Percentiles rank a stretch among this genome's conserved stretches.
Evolutionary conservation across 1,140 invertebrate genomes (phyloP).

Genomic region (Oppia nitens): DNA sequence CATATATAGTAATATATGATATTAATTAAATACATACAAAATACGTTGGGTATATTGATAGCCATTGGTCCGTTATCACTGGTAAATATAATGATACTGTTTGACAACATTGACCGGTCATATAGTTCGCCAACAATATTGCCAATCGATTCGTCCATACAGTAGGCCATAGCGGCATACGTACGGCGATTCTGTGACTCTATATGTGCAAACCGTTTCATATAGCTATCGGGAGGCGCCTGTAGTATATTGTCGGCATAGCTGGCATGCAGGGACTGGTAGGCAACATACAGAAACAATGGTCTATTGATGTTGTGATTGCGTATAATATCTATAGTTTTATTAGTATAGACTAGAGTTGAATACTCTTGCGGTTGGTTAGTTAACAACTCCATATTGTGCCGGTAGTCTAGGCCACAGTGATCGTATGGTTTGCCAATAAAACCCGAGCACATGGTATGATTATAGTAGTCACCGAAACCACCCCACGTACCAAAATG

Average conservation of each 20-base stretch:
- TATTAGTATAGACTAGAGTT: slow-evolving; percentile 59
- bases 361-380: slow-evolving; percentile 61
- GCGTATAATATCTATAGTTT: slow-evolving; percentile 48
- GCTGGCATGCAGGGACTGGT: slow-evolving; percentile 2
- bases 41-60: too few species aligned
- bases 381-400: slow-evolving; percentile 45
- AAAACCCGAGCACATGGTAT: slow-evolving; percentile 26
- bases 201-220: slow-evolving; percentile 8
- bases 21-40: too few species aligned
- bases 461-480: slow-evolving; percentile 62
- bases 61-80: slow-evolving; percentile 34
- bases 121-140: slow-evolving; percentile 22
- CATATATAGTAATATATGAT: too few species aligned
- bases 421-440: too few species aligned
- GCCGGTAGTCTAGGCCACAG: slow-evolving; percentile 48
- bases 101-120: slow-evolving; percentile 22
- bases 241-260: slow-evolving; percentile 7
- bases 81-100: slow-evolving; percentile 27
- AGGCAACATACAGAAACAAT: slow-evolving; percentile 12
- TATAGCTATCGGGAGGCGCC: slow-evolving; percentile 7
- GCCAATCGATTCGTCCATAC: slow-evolving; percentile 19
- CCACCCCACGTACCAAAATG: slow-evolving; percentile 69
- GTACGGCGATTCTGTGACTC: slow-evolving; percentile 8
- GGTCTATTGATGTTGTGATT: slow-evolving; percentile 39
- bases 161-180: slow-evolving; percentile 10